Evolutionary conservation across 2,113 vertebrate species (phyloP), one percentile per base, ranked within the genome.

Genomic region (Propithecus coquereli): DNA sequence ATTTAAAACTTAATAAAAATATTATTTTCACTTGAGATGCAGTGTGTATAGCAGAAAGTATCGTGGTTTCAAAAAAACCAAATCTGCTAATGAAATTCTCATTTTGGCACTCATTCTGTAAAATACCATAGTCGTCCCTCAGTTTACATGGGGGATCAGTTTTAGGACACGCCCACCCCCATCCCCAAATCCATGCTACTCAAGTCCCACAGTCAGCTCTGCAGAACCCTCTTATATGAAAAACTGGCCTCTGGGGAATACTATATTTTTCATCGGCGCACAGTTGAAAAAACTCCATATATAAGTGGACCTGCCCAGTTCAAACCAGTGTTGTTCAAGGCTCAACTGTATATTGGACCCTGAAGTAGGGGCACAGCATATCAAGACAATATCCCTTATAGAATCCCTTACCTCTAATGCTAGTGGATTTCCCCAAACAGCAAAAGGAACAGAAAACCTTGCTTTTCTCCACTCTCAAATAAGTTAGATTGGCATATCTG

Each of bases 21-120:
- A 94, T 74, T 66, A 93, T 83, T 87, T 92, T 93, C 61, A 88
- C n/a, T 85, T 77, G 81, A 57, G 47, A 90, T 47, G 86, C 32
- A 54, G 23, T 70, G 8, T 94, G 7, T 37, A 93, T 8, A 68
- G 43, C 52, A 70, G 59, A 40, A 96, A 90, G 23, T 45, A 76
- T 10, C 3, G 8, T 3, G 37, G 8, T 37, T 30, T 57, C 0
- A 59, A 68, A 61, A 30, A 63, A 66, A 40, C 25, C 17, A 76
- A 73, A 87, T 27, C 40, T 59, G 22, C 37, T 50, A 93, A 52
- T 84, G 23, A 90, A 95, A 95, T 65, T 84, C 77, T 90, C 71
- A 92, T 61, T 96, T 96, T 4, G 52, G 47, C 27, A 87, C 14
- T 80, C 34, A 50, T 80, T 91, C 47, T 91, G 71, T 76, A 73